Base-by-base conservation (phyloP, 2,797 vertebrate genomes). In the Emys orbicularis region DNA sequence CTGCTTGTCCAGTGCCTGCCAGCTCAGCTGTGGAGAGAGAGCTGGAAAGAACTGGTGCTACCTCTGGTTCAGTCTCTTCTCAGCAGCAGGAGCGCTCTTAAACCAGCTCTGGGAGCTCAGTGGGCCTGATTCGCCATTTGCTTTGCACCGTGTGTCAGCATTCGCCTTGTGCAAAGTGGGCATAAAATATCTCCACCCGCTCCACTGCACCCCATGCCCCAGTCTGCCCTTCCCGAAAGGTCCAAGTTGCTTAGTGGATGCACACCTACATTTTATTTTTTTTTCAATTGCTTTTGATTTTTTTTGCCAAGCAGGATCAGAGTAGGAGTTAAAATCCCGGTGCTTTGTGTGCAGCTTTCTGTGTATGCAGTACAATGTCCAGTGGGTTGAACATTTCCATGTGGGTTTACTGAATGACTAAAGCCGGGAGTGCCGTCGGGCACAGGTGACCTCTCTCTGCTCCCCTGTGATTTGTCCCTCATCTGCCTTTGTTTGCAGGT, bases 401-500 rank as follows among this genome's bases (percentile, higher is more conserved):
- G 0, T 12, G 29, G 0, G 0, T 25, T 41, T 59, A 74, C 61
- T 61, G 31, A 0, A 0, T 74, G 59, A 15, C 4, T 10, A 13
- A 0, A 6, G 8, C 25, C 13, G 57, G 47, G 41, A 81, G 3
- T 37, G 72, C 34, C 34, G 86, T 37, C 0, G 0, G 16, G 12
- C 10, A 15, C 10, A 31, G 52, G 19, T 44, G 23, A 77, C 49
- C 10, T 23, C 56, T 44, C 34, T 76, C 74, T 61, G 19, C 16
- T 29, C 25, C 15, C 8, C 81, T 86, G 81, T 97, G 21, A 97
- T 61, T 53, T 13, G 3, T 77, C 89, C 56, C 65, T 50, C 79
- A 47, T 94, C 56, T 92, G 0, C 61, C 93, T 87, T 95, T 94
- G 84, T 96, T 98, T 97, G 44, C 97, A 99, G 99, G 99, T 99